phyloP scores from a whole-genome alignment of 2,113 vertebrate species.

The Synodontis membranacea region DNA sequence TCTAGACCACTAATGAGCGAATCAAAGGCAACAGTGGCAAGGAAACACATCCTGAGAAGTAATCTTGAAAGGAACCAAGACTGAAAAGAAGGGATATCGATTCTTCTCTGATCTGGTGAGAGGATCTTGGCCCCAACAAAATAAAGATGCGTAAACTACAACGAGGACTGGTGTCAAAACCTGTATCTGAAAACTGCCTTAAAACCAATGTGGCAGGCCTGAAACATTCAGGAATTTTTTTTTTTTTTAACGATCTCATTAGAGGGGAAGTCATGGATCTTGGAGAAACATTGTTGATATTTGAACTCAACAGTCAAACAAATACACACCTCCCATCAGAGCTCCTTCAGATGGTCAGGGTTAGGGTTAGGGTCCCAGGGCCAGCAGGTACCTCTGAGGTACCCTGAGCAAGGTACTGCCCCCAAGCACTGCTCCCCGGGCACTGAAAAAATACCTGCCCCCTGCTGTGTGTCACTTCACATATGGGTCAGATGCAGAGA shows the following conservation, averaged over 20 bases:
- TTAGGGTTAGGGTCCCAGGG: too few relatives aligned
- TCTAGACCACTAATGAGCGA: slow-evolving; percentile 1
- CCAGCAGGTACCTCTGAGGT: too few relatives aligned
- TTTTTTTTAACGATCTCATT: not conserved
- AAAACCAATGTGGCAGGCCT: not conserved
- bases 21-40: not conserved
- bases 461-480: too few relatives aligned
- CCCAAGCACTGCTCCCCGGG: too few relatives aligned
- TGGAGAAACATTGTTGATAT: too few relatives aligned
- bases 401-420: too few relatives aligned
- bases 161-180: not conserved
- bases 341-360: too few relatives aligned
- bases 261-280: too few relatives aligned
- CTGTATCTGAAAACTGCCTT: not conserved
- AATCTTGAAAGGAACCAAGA: not conserved
- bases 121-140: not conserved
- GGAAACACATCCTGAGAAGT: not conserved
- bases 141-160: not conserved
- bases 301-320: too few relatives aligned
- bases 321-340: too few relatives aligned
- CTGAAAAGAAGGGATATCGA: not conserved
- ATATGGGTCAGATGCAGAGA: too few relatives aligned
- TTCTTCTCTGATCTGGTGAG: not conserved
- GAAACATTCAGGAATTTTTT: not conserved
- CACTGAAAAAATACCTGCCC: too few relatives aligned